A percentile compares a stretch with the other conserved stretches of the same genome.
These are phyloP conservation scores for Molossus alvarezi DNA, from an alignment of 2,797 vertebrate genomes.

Conservation along the genomic window DNA sequence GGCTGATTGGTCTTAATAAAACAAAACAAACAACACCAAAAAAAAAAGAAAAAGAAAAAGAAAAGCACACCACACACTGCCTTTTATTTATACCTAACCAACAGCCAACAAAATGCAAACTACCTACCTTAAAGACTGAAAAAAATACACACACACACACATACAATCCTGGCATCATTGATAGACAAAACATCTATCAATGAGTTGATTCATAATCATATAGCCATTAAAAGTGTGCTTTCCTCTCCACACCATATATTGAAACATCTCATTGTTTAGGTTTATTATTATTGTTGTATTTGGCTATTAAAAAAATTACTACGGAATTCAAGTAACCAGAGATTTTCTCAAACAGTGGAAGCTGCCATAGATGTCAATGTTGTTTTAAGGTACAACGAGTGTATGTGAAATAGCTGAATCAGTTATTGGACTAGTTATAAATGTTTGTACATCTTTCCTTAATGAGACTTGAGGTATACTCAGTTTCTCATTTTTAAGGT, in stretches of 20 bases:
- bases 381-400: not conserved
- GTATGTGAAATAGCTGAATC: not conserved
- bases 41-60: too few species aligned
- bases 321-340: conserved; percentile 45
- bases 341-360: conserved; percentile 21
- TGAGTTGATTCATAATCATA: not conserved
- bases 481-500: not conserved
- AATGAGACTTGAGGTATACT: not conserved
- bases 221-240: not conserved
- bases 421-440: conserved; percentile 13
- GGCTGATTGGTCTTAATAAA: not conserved
- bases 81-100: conserved; percentile 28
- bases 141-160: not conserved
- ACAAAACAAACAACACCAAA: not conserved
- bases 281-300: conserved; percentile 18
- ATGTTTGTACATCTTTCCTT: not conserved
- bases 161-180: not conserved
- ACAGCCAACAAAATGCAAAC: not conserved
- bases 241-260: not conserved
- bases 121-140: conserved; percentile 14
- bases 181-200: conserved; percentile 1
- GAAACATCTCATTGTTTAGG: not conserved
- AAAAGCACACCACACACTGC: too few species aligned
- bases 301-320: not conserved
- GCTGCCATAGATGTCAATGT: not conserved